Evolutionary conservation across 1,140 invertebrate species (phyloP), one percentile per base, ranked within the genome.

Genomic region (Zophobas atratus): DNA sequence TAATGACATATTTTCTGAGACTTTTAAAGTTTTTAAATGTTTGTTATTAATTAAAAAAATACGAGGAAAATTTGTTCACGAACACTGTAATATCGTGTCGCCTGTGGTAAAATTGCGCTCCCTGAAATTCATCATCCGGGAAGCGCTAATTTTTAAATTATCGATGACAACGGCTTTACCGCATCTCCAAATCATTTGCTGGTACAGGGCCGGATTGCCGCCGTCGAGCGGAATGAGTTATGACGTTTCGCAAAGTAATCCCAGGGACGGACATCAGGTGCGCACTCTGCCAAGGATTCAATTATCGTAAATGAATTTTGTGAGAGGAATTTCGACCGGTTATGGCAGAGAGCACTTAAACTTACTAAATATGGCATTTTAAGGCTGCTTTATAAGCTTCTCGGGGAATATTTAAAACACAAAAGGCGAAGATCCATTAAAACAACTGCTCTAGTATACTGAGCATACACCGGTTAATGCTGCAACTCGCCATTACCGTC

Each of bases 301-400:
- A 67, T 67, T 67, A 67, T 67, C 38, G 60, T 43, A 67, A 67
- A 43, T 67, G 60, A 67, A 67, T 67, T 67, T 67, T 6, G n/a
- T 5, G 60, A 43, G 60, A 34, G 41, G 60, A 67, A 41, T 67
- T 67, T 67, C 32, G 60, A 67, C 60, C 39, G 41, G 38, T 41
- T 41, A 67, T 32, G 60, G 20, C 38, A n/a, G 38, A 46, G 38
- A 67, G 6, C 60, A 67, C 60, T 67, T 57, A 57, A 36, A 57
- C 55, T 57, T 67, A 43, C 60, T 67, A 67, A 67, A 67, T 67
- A 67, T n/a, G n/a, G 39, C 6, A 39, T 67, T 67, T 43, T 43
- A 48, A 67, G 39, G 6, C 2, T 46, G 39, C 0, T 41, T 41
- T 33, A 43, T 43, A 32, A 67, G 60, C 39, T 67, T 20, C 39